Evolutionary conservation across 2,888 invertebrate species (phyloP).

Genomic region (Tetragnatha montana): DNA sequence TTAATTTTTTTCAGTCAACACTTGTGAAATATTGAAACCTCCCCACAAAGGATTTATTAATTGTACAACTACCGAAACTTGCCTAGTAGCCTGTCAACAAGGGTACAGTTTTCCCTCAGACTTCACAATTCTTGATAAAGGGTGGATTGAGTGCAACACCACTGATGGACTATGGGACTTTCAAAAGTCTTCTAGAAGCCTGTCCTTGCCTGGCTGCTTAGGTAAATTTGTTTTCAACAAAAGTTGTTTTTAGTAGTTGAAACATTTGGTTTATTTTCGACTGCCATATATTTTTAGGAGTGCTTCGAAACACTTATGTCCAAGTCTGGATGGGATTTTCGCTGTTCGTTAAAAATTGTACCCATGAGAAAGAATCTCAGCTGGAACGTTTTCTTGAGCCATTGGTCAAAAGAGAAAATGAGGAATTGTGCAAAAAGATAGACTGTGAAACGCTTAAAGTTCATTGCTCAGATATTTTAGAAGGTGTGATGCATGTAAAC

Average conservation of each 20-base stretch:
- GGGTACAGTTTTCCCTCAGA: conserved; percentile 41
- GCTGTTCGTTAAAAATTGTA: conserved; percentile 5
- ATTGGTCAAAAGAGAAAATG: conserved; percentile 21
- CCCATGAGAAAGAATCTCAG: neutral
- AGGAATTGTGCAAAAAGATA: conserved; percentile 25
- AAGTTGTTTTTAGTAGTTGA: neutral
- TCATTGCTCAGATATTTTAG: conserved; percentile 11
- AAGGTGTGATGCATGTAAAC: conserved; percentile 6
- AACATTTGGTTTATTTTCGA: neutral
- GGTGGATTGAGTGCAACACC: conserved; percentile 42
- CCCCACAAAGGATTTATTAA: conserved; percentile 37
- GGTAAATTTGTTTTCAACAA: conserved; percentile 17
- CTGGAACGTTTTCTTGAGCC: neutral
- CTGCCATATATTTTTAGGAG: neutral
- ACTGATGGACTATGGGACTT: conserved; percentile 50
- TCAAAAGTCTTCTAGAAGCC: conserved; percentile 12
- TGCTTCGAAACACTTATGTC: conserved; percentile 33
- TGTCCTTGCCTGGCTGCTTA: conserved; percentile 39
- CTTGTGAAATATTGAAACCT: conserved; percentile 3
- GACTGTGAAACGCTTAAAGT: conserved; percentile 25
- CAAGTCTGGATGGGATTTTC: conserved; percentile 29
- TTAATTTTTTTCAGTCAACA: conserved; percentile 4
- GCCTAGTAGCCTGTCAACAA: conserved; percentile 21
- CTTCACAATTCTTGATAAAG: neutral
- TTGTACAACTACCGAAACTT: conserved; percentile 21